Conservation (phyloP, 2,797 vertebrate genomes). For the Sebastes kiyomatsui region DNA sequence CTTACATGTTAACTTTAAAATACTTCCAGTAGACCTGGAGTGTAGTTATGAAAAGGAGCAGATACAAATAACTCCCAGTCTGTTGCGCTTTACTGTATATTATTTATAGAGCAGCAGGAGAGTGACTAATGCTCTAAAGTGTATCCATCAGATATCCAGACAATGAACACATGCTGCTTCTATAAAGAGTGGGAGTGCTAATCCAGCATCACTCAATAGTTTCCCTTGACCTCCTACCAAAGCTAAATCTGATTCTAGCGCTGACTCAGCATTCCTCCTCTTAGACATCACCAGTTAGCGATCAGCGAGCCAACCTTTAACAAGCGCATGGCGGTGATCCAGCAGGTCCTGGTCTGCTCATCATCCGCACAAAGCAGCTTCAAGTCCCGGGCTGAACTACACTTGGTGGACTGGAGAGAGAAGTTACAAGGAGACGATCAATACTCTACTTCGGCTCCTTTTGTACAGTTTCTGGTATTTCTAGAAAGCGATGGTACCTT, state of each 20-base stretch:
- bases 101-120: conserved; percentile 35
- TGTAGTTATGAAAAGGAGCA: background rate
- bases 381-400: conserved; percentile 91
- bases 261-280: conserved; percentile 64
- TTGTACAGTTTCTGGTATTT: conserved; percentile 9
- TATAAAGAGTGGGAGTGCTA: conserved; percentile 53
- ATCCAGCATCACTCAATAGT: conserved; percentile 63
- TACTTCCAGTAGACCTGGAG: background rate
- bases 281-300: conserved; percentile 56
- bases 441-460: conserved; percentile 3
- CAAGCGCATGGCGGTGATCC: conserved; percentile 96
- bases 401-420: conserved; percentile 90
- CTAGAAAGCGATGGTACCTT: conserved; percentile 83
- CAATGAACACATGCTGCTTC: conserved; percentile 64
- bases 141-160: conserved; percentile 52
- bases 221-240: conserved; percentile 58
- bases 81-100: conserved; percentile 12
- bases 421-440: conserved; percentile 36
- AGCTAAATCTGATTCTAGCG: conserved; percentile 62
- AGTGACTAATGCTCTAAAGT: conserved; percentile 42
- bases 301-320: conserved; percentile 88
- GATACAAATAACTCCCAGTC: background rate
- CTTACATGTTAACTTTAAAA: background rate
- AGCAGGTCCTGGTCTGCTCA: conserved; percentile 93
- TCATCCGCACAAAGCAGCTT: conserved; percentile 97